These are phyloP conservation scores for Corynorhinus townsendii DNA, from an alignment of 2,113 vertebrate genomes.

Conservation along the genomic window DNA sequence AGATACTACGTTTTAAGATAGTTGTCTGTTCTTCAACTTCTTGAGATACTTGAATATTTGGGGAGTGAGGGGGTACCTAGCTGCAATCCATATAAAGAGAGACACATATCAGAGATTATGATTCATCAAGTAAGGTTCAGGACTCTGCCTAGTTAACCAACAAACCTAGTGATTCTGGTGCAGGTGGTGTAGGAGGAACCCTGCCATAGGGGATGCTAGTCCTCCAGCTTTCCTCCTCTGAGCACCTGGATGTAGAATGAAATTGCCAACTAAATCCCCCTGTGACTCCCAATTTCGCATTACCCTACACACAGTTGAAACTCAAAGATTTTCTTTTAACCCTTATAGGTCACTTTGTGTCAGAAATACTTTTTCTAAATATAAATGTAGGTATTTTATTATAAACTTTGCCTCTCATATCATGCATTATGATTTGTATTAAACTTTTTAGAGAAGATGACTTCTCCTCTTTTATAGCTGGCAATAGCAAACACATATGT, in stretches of 20 bases:
- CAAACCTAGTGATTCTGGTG: not conserved
- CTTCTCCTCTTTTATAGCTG: not conserved
- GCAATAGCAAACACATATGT: not conserved
- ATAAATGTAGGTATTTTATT: conserved; percentile 4
- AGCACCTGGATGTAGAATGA: not conserved
- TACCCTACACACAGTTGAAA: not conserved
- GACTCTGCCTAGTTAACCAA: not conserved
- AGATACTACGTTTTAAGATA: not conserved
- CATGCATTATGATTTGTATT: not conserved
- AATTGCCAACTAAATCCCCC: not conserved
- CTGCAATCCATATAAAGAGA: not conserved
- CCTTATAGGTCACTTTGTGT: no score
- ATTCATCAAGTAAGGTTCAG: not conserved
- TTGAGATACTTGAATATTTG: not conserved
- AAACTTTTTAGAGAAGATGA: not conserved
- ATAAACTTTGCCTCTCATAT: conserved; percentile 4
- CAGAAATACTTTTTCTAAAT: not conserved
- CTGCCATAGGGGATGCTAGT: accelerated
- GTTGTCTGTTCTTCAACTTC: not conserved
- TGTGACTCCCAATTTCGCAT: not conserved
- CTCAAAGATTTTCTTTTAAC: not conserved
- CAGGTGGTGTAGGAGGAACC: not conserved
- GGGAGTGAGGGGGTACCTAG: not conserved
- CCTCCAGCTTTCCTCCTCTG: not conserved
- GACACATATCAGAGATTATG: not conserved